Percentiles rank a stretch among this genome's conserved stretches.
Evolutionary conservation across 2,888 invertebrate genomes (phyloP).

Genomic region (Helobdella robusta): DNA sequence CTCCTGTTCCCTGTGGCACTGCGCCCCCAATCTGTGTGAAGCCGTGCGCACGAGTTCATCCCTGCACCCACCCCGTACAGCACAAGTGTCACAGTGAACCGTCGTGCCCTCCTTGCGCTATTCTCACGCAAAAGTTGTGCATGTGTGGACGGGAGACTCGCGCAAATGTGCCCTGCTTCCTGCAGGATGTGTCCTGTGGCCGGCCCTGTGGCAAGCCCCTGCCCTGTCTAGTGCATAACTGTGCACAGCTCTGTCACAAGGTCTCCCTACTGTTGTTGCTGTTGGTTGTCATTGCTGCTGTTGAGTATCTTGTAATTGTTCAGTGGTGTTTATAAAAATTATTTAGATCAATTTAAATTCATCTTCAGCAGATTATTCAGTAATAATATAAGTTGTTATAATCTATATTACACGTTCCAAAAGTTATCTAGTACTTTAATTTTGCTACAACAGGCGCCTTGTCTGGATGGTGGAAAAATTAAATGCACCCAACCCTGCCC

Average conservation of each 20-base stretch:
- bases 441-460: slow-evolving; percentile 40
- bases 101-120: slow-evolving; percentile 73
- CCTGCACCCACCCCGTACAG: slow-evolving; percentile 68
- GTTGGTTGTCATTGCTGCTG: too few species aligned
- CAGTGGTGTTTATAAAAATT: too few species aligned
- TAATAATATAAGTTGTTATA: too few species aligned
- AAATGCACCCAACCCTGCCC: slow-evolving; percentile 71
- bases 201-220: slow-evolving; percentile 70
- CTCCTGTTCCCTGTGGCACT: slow-evolving; percentile 86
- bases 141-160: slow-evolving; percentile 65
- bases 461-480: slow-evolving; percentile 42
- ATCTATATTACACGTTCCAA: too few species aligned
- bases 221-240: slow-evolving; percentile 73
- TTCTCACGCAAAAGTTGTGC: slow-evolving; percentile 74
- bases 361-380: too few species aligned
- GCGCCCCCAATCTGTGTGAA: slow-evolving; percentile 69
- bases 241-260: slow-evolving; percentile 67
- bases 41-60: slow-evolving; percentile 65
- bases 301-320: too few species aligned
- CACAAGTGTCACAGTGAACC: slow-evolving; percentile 72
- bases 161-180: slow-evolving; percentile 77
- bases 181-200: slow-evolving; percentile 81
- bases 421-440: too few species aligned
- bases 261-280: too few species aligned
- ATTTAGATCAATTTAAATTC: too few species aligned